Percentiles rank a stretch among this genome's conserved stretches.
phyloP scores from a whole-genome alignment of 2,888 invertebrate genomes.

The Ganaspis brasiliensis region DNA sequence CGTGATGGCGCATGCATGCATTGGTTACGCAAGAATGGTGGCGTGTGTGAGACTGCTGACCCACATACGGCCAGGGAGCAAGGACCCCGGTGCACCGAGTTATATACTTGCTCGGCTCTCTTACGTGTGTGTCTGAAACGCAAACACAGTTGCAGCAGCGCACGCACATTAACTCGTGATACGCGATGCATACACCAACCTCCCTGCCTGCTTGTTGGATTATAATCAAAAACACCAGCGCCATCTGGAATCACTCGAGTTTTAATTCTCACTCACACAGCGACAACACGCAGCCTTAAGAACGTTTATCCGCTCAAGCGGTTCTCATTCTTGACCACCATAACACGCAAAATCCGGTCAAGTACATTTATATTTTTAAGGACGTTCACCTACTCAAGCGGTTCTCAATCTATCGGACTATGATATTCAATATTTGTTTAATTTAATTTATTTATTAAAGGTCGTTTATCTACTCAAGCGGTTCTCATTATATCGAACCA shows the following conservation, averaged over 20 bases:
- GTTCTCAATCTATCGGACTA: too few relatives aligned
- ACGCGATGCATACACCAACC: conserved; percentile 3
- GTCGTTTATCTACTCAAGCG: too few relatives aligned
- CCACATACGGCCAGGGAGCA: conserved; percentile 80
- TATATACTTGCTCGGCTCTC: conserved; percentile 56
- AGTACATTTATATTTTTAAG: too few relatives aligned
- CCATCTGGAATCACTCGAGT: conserved; percentile 63
- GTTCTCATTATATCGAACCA: too few relatives aligned
- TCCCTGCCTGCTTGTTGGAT: conserved; percentile 34
- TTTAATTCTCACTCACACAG: conserved; percentile 53
- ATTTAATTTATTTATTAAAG: too few relatives aligned
- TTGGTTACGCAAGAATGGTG: conserved; percentile 79
- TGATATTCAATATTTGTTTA: too few relatives aligned
- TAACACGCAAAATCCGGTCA: too few relatives aligned
- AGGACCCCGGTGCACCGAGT: conserved; percentile 78
- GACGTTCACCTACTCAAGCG: too few relatives aligned
- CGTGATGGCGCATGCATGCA: conserved; percentile 75
- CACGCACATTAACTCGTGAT: conserved; percentile 50
- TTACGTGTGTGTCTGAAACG: conserved; percentile 48
- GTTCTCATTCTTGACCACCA: too few relatives aligned
- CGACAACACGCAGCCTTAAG: conserved; percentile 34
- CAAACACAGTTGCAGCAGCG: conserved; percentile 57
- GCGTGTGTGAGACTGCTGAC: conserved; percentile 81
- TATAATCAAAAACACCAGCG: conserved; percentile 47
- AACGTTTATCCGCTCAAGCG: too few relatives aligned